Percentiles rank a stretch among this genome's conserved stretches.
These are phyloP conservation scores for Melipona quadrifasciata DNA, from an alignment of 1,140 invertebrate species.

Conservation along the genomic window DNA sequence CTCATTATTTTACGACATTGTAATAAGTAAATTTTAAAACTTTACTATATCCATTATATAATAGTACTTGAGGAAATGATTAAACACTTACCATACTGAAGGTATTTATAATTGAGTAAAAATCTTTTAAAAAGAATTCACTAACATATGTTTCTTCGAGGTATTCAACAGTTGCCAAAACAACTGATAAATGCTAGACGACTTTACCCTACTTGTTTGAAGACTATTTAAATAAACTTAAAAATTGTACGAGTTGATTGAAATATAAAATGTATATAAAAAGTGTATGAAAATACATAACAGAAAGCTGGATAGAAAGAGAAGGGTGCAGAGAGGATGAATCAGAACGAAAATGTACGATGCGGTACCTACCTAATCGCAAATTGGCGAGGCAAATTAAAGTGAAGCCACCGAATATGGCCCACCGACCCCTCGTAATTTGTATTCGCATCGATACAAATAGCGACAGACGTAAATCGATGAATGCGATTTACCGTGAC, in stretches of 20 bases:
- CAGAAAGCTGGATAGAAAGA: neutral
- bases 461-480: neutral
- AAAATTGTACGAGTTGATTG: neutral
- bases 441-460: conserved; percentile 54
- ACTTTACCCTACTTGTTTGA: neutral
- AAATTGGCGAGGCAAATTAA: conserved; percentile 65
- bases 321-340: neutral
- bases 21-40: too few species aligned
- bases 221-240: neutral
- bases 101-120: too few species aligned
- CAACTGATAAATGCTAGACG: too few species aligned
- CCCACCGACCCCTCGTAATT: conserved; percentile 53
- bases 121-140: too few species aligned
- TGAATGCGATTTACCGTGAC: conserved; percentile 5
- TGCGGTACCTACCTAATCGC: conserved; percentile 64
- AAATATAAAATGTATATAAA: neutral
- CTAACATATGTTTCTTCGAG: too few species aligned
- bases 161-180: too few species aligned
- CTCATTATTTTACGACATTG: too few species aligned
- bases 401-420: conserved; percentile 60
- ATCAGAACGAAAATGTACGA: neutral
- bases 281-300: too few species aligned
- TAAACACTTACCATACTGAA: too few species aligned
- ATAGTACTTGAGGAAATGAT: too few species aligned
- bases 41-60: too few species aligned